Evolutionary conservation across 2,113 vertebrate genomes (phyloP), one percentile per base, ranked within the genome.

Genomic region (Pipa parva): DNA sequence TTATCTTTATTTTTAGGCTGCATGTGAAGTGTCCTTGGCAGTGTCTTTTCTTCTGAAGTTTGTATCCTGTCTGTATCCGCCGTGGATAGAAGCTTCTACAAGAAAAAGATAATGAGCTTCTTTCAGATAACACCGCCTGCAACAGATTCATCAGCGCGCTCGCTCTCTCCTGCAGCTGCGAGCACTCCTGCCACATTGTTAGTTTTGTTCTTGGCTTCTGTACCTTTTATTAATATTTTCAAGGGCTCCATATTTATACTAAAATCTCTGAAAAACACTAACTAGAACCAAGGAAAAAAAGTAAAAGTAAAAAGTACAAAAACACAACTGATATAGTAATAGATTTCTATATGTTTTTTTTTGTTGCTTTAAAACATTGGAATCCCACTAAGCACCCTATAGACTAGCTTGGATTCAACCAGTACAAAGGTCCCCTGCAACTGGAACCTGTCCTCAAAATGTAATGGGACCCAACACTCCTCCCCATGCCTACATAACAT

Each of bases 11-110:
- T 58, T 55, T 58, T 58, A 58, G 55, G 55, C 18, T 33, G 29
- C 55, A 58, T 58, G 55, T 58, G 29, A 22, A 58, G 55, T 58
- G 55, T 58, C 55, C 55, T 22, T 8, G 31, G 55, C 55, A 21
- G 55, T 31, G 29, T n/a, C 31, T 58, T n/a, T 58, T 29, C 55
- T 58, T 58, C 55, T 22, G 55, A 58, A 58, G 55, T 58, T 58
- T 58, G 55, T 58, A 58, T 58, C 55, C 55, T 58, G 55, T 29
- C 10, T 58, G 55, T 31, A 58, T 58, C 55, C 55, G 55, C 55
- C 15, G 29, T 58, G 55, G 55, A 58, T 36, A 58, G 55, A 58
- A 58, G 55, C 18, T 21, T 58, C 55, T 36, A 58, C 55, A 58
- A 58, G 55, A 29, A 36, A 18, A 36, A 58, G 55, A 58, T 58